Percentiles rank a stretch among this genome's conserved stretches.
Conservation (phyloP, 2,888 invertebrate species). For the Synergus gifuensis region DNA sequence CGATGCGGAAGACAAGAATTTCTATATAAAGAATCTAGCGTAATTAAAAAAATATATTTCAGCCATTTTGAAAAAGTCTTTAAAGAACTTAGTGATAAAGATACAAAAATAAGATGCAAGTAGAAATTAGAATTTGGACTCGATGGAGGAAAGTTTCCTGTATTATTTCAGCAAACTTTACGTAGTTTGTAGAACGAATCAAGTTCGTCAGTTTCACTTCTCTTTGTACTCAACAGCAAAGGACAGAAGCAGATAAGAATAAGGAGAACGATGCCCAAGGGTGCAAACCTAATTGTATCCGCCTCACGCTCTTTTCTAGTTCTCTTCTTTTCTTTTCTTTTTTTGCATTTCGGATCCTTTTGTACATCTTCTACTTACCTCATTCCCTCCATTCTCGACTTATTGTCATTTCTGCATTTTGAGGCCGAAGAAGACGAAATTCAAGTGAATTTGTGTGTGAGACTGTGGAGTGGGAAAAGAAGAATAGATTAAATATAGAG, state of each 20-base stretch:
- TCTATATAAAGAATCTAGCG: not conserved
- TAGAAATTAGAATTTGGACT: not conserved
- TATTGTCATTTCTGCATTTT: conserved; percentile 14
- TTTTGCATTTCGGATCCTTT: not conserved
- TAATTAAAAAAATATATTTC: not conserved
- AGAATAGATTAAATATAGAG: not conserved
- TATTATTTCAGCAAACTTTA: not conserved
- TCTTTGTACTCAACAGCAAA: conserved; percentile 56
- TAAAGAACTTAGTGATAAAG: not conserved
- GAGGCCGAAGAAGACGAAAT: not conserved
- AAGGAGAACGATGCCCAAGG: conserved; percentile 73
- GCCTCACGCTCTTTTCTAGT: conserved; percentile 58
- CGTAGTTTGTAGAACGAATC: not conserved
- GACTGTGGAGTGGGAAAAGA: not conserved
- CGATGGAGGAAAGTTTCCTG: not conserved
- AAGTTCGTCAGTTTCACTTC: conserved; percentile 61
- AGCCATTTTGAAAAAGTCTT: too few species aligned
- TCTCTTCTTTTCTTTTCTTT: not conserved
- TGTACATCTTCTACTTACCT: conserved; percentile 16
- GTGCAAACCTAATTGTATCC: conserved; percentile 74
- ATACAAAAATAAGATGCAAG: not conserved
- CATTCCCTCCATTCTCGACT: conserved; percentile 17
- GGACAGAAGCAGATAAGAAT: conserved; percentile 61
- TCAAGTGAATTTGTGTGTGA: conserved; percentile 21
- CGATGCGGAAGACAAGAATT: not conserved